Evolutionary conservation across 1,140 invertebrate genomes (phyloP), one percentile per base, ranked within the genome.

Genomic region (Lordiphosa stackelbergi): DNA sequence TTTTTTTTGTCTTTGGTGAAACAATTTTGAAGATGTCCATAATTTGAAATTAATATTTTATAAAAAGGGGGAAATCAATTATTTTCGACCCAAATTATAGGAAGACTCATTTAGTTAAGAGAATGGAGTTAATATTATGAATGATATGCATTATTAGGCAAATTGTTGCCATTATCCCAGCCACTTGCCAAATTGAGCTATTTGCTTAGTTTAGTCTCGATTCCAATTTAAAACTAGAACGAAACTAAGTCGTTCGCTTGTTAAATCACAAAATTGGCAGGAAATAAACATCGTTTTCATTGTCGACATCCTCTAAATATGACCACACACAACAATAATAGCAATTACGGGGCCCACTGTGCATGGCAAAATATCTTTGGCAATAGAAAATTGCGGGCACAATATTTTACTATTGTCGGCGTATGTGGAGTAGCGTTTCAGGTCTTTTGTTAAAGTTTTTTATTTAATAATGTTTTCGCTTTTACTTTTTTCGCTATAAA

Each of bases 401-500:
- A 66, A 65, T 63, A 45, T 54, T 51, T 60, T 52, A 35, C 49
- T 57, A 34, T 38, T 51, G 36, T 42, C 42, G 24, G 52, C 52
- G 54, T 49, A 34, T 66, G 61, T 57, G 38, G 46, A 66, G 62
- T 57, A 31, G 53, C 62, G 62, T 37, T 66, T 41, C 48, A 36
- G 57, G 36, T 42, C 64, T 52, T 66, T 66, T 66, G 63, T 66
- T 48, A 36, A 8, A 40, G 6, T 42, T 51, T 45, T 47, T 64
- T 16, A n/a, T 51, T n/a, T 47, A 31, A 31, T 31, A 9, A 12
- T 12, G 6, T 47, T 57, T 66, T 51, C 47, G 63, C 64, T 66
- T 66, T 66, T 66, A 66, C 64, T 66, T 66, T 66, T 66, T 66
- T 66, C 48, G 63, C 63, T 58, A 66, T 52, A 66, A 52, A 66